Evolutionary conservation across 2,797 vertebrate species (phyloP), one percentile per base, ranked within the genome.

Genomic region (Galagoides demidoff): DNA sequence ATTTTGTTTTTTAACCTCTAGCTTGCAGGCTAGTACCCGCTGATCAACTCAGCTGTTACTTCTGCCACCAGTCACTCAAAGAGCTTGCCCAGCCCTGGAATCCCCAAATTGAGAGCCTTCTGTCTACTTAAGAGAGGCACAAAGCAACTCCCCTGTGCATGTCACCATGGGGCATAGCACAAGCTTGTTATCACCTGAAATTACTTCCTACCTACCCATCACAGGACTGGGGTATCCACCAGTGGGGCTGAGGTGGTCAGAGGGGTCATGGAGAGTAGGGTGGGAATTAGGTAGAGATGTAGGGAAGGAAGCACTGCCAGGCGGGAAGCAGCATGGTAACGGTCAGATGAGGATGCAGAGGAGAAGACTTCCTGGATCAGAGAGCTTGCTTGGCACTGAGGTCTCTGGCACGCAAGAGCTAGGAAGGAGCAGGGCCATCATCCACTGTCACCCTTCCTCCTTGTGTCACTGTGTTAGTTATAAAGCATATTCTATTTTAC

Each of bases 381-480:
- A 49, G 1, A 13, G 84, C 9, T 22, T 23, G 0, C 20, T 11
- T 13, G 64, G n/a, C 45, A 9, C 9, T 43, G 49, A 63, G 82
- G 39, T 66, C 59, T 52, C 27, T 11, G 22, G 25, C 52, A 34
- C 1, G 45, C 68, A 78, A 31, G 55, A 89, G 45, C 23, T 20
- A 17, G 68, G 22, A 39, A 27, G 68, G n/a, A 81, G 39, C 61
- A 16, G 43, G 68, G 55, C 29, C 7, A 5, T 39, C 20, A 52
- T 6, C 79, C 59, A 13, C 6, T 2, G 34, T 23, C 8, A 43
- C 6, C 29, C 29, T 63, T 11, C 5, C 29, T 12, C 77, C 37
- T 11, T 0, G 6, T 0, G 1, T 64, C 39, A 2, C 5, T 11
- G 9, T 45, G 49, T 27, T 49, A 19, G 29, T 27, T 43, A 4